These are phyloP conservation scores for Brachypterus glaber DNA, from an alignment of 2,888 invertebrate species.

Conservation along the genomic window DNA sequence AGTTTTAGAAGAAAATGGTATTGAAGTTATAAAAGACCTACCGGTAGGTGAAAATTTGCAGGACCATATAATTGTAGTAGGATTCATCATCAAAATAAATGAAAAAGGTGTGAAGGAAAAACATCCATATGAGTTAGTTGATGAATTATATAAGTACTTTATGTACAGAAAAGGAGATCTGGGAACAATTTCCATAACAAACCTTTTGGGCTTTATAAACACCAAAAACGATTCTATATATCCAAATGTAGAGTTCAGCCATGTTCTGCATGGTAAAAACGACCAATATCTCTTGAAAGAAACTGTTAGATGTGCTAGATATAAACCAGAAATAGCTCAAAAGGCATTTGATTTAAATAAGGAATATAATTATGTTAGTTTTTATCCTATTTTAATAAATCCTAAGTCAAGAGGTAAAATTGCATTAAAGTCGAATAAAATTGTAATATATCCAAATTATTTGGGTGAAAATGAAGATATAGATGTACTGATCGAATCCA, in stretches of 20 bases:
- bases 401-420: constrained; percentile 50
- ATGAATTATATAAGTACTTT: constrained; percentile 42
- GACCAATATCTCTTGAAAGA: constrained; percentile 19
- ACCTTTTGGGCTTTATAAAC: constrained; percentile 43
- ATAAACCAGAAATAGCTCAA: constrained; percentile 23
- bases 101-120: constrained; percentile 9
- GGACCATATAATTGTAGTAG: constrained; percentile 43
- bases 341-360: constrained; percentile 15
- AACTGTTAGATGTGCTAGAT: constrained; percentile 25
- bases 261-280: constrained; percentile 31
- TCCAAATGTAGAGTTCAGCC: constrained; percentile 43
- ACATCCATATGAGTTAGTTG: constrained; percentile 15
- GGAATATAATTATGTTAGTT: constrained; percentile 11
- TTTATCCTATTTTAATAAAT: constrained; percentile 23
- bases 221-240: constrained; percentile 39
- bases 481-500: constrained; percentile 43
- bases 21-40: constrained; percentile 40
- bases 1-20: constrained; percentile 41
- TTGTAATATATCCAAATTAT: constrained; percentile 55
- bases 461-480: constrained; percentile 48
- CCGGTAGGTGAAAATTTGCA: constrained; percentile 49
- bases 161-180: constrained; percentile 43
- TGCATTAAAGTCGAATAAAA: constrained; percentile 45
- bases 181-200: constrained; percentile 38
- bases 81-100: constrained; percentile 22